Percentiles rank a stretch among this genome's conserved stretches.
Evolutionary conservation across 2,113 vertebrate species (phyloP).

Genomic region (Gallinago jamesoni): DNA sequence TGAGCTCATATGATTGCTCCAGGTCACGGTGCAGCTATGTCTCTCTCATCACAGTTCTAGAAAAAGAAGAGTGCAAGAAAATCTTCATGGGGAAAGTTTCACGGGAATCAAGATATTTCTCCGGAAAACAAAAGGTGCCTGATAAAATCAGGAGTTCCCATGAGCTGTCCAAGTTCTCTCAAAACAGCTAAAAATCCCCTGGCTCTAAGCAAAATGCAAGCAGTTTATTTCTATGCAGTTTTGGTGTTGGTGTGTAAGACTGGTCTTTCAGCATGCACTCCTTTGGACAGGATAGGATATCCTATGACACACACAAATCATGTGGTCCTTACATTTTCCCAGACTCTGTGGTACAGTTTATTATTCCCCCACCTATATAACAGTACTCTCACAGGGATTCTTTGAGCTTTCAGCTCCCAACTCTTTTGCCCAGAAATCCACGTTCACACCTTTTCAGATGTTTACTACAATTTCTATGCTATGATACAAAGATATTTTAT

Average conservation of each 20-base stretch:
- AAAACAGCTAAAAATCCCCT: not conserved
- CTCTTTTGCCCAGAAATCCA: not conserved
- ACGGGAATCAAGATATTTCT: not conserved
- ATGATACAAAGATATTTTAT: not conserved
- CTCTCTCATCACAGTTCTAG: not conserved
- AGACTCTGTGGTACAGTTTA: not conserved
- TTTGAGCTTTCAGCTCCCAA: not conserved
- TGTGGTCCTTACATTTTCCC: not conserved
- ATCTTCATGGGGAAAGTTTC: not conserved
- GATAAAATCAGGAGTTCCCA: not conserved
- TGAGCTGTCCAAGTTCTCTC: not conserved
- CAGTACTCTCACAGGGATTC: not conserved
- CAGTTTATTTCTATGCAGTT: not conserved
- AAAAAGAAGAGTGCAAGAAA: not conserved
- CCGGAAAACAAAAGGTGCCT: not conserved
- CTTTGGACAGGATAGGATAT: not conserved
- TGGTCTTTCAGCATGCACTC: not conserved
- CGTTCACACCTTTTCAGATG: not conserved
- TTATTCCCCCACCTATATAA: not conserved
- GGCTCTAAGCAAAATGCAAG: not conserved
- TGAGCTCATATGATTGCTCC: not conserved
- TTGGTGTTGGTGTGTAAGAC: not conserved
- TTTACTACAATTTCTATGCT: not conserved
- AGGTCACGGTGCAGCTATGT: fast-evolving
- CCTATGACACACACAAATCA: not conserved